These are phyloP conservation scores for Taenaris catops DNA, from an alignment of 2,888 invertebrate genomes.

Conservation along the genomic window DNA sequence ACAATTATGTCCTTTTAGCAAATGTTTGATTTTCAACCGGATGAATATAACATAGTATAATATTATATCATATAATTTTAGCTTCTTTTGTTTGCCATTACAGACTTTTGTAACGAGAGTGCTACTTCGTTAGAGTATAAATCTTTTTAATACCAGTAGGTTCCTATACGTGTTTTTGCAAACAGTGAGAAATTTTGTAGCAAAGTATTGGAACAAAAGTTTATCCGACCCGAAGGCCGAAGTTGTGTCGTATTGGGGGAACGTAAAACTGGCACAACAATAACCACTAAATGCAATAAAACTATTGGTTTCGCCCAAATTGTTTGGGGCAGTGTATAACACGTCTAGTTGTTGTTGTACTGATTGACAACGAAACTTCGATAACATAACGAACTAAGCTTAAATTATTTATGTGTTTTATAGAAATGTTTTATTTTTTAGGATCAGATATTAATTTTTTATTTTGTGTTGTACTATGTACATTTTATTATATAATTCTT, in stretches of 20 bases:
- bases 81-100: conserved; percentile 9
- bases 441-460: too few species aligned
- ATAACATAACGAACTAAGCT: too few species aligned
- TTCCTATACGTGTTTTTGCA: conserved; percentile 12
- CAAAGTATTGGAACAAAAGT: conserved; percentile 20
- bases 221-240: conserved; percentile 14
- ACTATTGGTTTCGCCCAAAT: too few species aligned
- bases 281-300: conserved; percentile 23
- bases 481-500: too few species aligned
- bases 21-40: too few species aligned
- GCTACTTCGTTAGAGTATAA: conserved; percentile 14
- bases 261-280: conserved; percentile 23
- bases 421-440: too few species aligned
- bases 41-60: not conserved
- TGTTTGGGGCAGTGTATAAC: too few species aligned
- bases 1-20: too few species aligned
- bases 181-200: conserved; percentile 19
- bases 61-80: conserved; percentile 9
- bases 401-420: too few species aligned
- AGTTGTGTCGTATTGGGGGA: conserved; percentile 18
- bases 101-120: conserved; percentile 13
- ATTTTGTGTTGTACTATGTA: too few species aligned
- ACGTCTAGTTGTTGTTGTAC: too few species aligned
- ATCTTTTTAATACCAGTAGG: conserved; percentile 13
- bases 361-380: too few species aligned